Evolutionary conservation across 2,113 vertebrate species (phyloP), one percentile per base, ranked within the genome.

Genomic region (Albula goreensis): DNA sequence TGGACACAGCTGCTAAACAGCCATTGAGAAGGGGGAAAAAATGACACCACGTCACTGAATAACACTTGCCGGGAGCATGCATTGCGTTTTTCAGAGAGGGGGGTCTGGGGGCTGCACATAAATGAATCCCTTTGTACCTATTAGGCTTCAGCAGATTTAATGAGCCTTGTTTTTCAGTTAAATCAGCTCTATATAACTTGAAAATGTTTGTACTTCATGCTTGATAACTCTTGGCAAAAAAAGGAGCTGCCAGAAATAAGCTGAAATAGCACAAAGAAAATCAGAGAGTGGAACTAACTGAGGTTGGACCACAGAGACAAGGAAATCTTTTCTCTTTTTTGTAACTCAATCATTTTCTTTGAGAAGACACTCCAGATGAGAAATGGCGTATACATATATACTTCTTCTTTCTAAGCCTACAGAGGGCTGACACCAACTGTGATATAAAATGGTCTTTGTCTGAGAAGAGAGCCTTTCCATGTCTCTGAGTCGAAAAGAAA

Each of bases 1-100:
- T 56, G 50, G 82, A 66, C 17, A 85, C 86, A 87, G 56, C 31
- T 79, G 74, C 60, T 83, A 60, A 4, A 51, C 81, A 88, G 84
- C 81, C 83, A 56, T 83, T 89, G 81, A 87, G 51, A 25, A 78
- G 78, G 50, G 77, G 50, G 6, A 80, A 56, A 85, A 17, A 49
- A 49, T 12, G 50, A 85, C 6, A 12, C 51, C 25, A 85, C 78
- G 50, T 57, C 56, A 78, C 41, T 31, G 70, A 74, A 74, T 74
- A 74, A 9, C 8, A 31, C 25, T 74, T 48, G 78, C 78, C 48
- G 3, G 12, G 9, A 50, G 70, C 70, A 5, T 9, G 5, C 1
- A 19, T 66, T 66, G 60, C 4, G 19, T 66, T 66, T 66, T 66
- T 66, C 22, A 19, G 60, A 19, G 60, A 5, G 60, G 60, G 22